A percentile compares a stretch with the other conserved stretches of the same genome.
phyloP scores from a whole-genome alignment of 2,113 vertebrate species.

The Anhinga rufa region DNA sequence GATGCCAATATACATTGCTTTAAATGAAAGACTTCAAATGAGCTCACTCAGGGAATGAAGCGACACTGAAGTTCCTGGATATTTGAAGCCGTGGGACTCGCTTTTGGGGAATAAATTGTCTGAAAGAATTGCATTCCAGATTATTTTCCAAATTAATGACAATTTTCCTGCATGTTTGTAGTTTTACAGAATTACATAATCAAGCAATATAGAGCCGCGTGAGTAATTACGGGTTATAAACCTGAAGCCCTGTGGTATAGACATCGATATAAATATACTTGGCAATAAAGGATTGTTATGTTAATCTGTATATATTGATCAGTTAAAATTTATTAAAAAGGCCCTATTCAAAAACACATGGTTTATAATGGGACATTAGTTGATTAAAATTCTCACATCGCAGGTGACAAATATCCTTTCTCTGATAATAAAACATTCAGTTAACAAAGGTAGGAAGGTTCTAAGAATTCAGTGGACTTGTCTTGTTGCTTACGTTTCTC shows the following conservation, averaged over 20 bases:
- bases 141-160: slow-evolving; percentile 16
- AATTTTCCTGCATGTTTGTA: background rate
- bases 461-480: background rate
- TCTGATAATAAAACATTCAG: background rate
- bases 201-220: background rate
- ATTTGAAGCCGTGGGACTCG: slow-evolving; percentile 1
- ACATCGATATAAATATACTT: background rate
- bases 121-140: background rate
- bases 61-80: background rate
- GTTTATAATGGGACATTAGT: background rate
- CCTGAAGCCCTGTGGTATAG: background rate
- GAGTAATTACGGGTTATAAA: background rate
- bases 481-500: background rate
- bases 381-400: background rate
- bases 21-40: background rate
- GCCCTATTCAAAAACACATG: rapidly evolving
- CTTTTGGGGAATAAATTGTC: background rate
- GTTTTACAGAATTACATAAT: background rate
- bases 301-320: background rate
- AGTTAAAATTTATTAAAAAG: background rate
- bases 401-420: background rate
- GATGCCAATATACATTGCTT: background rate
- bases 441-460: background rate
- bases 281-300: background rate
- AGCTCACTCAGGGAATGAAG: background rate